Conservation (phyloP, 2,797 vertebrate genomes). For the Anisognathus igniventris region DNA sequence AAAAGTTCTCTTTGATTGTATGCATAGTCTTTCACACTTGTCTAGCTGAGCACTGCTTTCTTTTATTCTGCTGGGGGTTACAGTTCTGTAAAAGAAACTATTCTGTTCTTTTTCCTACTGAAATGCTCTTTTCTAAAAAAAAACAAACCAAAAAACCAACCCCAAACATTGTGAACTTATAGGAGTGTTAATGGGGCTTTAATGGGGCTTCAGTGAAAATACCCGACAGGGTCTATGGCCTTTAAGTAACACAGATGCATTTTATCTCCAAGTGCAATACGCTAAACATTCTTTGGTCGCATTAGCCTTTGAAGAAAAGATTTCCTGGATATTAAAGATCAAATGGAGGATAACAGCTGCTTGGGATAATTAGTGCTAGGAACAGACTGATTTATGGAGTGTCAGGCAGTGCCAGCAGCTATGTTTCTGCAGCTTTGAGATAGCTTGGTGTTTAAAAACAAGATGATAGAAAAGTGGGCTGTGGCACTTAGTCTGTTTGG, state of each 20-base stretch:
- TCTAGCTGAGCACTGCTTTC: not conserved
- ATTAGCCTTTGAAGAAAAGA: conserved; percentile 39
- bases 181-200: not conserved
- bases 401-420: conserved; percentile 13
- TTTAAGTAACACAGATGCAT: not conserved
- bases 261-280: not conserved
- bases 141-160: not conserved
- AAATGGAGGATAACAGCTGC: conserved; percentile 25
- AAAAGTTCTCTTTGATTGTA: not conserved
- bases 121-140: not conserved
- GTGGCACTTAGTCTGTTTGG: conserved; percentile 3
- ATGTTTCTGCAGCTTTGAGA: not conserved
- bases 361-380: conserved; percentile 48
- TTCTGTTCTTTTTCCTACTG: not conserved
- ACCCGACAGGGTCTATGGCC: not conserved
- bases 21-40: not conserved
- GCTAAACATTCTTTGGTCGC: not conserved
- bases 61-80: not conserved
- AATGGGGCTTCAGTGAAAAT: not conserved
- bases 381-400: conserved; percentile 54
- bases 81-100: not conserved
- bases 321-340: conserved; percentile 47
- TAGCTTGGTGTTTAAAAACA: conserved; percentile 41
- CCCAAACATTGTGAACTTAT: not conserved
- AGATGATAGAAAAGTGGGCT: conserved; percentile 16